Percentiles rank a stretch among this genome's conserved stretches.
Conservation (phyloP, 2,888 invertebrate genomes). For the Amblyjoppa fuscipennis region DNA sequence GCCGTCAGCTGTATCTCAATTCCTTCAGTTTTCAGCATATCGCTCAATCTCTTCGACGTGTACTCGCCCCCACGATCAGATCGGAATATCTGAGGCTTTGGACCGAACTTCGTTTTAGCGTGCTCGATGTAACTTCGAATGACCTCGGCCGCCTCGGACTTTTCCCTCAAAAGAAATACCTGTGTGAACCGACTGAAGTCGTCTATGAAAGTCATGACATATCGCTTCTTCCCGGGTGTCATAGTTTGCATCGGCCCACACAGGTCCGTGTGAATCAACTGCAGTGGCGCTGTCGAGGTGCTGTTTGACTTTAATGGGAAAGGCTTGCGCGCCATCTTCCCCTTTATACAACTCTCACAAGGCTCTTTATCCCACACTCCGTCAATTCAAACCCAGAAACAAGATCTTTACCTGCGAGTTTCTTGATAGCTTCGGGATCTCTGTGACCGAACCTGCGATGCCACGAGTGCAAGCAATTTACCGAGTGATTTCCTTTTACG, state of each 20-base stretch:
- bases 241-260: slow-evolving; percentile 77
- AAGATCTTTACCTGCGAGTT: slow-evolving; percentile 55
- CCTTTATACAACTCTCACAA: slow-evolving; percentile 71
- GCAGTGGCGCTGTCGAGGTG: slow-evolving; percentile 65
- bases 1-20: too few relatives aligned
- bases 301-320: slow-evolving; percentile 70
- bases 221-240: slow-evolving; percentile 74
- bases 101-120: too few relatives aligned
- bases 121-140: too few relatives aligned
- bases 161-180: too few relatives aligned
- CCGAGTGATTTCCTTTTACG: slow-evolving; percentile 24
- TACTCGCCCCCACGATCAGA: too few relatives aligned
- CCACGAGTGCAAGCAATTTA: slow-evolving; percentile 66
- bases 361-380: slow-evolving; percentile 66
- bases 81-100: too few relatives aligned
- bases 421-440: slow-evolving; percentile 63
- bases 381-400: slow-evolving; percentile 67
- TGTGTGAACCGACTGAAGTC: too few relatives aligned
- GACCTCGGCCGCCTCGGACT: too few relatives aligned
- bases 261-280: slow-evolving; percentile 76
- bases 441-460: slow-evolving; percentile 71
- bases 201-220: too few relatives aligned
- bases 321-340: slow-evolving; percentile 71
- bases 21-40: too few relatives aligned
- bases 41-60: too few relatives aligned